Evolutionary conservation across 2,113 vertebrate species (phyloP).

Genomic region (Oryzias curvinotus): DNA sequence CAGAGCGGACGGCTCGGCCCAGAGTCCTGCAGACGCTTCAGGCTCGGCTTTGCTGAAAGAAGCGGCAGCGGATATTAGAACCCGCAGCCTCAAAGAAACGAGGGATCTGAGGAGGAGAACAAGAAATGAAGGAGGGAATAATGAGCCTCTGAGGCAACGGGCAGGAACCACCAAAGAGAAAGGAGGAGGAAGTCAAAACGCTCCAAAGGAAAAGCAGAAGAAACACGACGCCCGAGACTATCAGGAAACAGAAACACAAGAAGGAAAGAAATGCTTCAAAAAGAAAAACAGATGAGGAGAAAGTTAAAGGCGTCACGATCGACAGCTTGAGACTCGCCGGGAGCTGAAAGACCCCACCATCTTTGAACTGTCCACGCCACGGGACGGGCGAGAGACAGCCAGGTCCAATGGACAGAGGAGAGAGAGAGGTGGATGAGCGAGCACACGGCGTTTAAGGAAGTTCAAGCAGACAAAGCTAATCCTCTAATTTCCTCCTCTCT

Average conservation of each 20-base stretch:
- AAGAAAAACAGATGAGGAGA: background rate
- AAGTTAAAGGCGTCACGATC: constrained; percentile 50
- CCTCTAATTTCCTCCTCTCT: constrained; percentile 98
- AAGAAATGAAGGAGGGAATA: no score
- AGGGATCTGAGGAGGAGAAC: background rate
- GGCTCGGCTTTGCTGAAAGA: constrained; percentile 62
- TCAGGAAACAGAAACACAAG: no score
- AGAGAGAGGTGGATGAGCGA: constrained; percentile 12
- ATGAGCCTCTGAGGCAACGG: background rate
- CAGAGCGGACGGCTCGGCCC: background rate
- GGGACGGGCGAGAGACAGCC: constrained; percentile 8
- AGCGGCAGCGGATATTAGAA: constrained; percentile 73
- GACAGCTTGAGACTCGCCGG: constrained; percentile 51
- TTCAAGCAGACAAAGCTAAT: constrained; percentile 98
- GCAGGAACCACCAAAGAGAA: background rate
- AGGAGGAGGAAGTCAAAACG: background rate
- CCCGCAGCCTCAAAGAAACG: constrained; percentile 11
- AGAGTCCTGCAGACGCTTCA: constrained; percentile 30
- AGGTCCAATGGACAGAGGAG: constrained; percentile 9
- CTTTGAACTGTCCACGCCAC: constrained; percentile 42
- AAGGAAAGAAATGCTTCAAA: background rate
- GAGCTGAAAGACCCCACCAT: constrained; percentile 17
- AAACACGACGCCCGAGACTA: no score
- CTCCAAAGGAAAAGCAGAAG: no score
- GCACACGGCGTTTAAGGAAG: constrained; percentile 85